phyloP scores from a whole-genome alignment of 1,140 invertebrate genomes.

The Hycleus cichorii region DNA sequence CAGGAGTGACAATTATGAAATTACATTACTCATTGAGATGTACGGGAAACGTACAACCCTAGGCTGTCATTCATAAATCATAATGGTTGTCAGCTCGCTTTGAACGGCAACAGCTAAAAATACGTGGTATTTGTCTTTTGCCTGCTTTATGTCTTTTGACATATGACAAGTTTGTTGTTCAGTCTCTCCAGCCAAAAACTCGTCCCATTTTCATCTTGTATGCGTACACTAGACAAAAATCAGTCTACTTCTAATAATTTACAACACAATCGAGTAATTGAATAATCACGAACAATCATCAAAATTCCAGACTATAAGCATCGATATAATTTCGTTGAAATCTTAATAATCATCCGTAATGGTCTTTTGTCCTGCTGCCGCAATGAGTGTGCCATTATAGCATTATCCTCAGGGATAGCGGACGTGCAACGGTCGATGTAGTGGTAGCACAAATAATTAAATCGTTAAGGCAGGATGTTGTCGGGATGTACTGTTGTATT shows the following conservation, averaged over 20 bases:
- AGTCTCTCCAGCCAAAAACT: too few species aligned
- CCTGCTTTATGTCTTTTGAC: constrained; percentile 28
- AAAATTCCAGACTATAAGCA: not conserved
- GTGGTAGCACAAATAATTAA: not conserved
- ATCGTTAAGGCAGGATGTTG: not conserved
- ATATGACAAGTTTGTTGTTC: constrained; percentile 21
- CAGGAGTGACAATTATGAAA: constrained; percentile 38
- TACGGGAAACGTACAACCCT: constrained; percentile 29
- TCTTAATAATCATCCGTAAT: constrained; percentile 4
- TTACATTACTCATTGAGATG: constrained; percentile 38
- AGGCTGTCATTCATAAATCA: constrained; percentile 35
- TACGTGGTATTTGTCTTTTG: constrained; percentile 30
- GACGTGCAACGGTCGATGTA: not conserved
- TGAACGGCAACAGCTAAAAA: constrained; percentile 26
- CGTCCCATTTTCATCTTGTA: too few species aligned
- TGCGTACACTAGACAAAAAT: too few species aligned
- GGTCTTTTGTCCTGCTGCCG: constrained; percentile 2
- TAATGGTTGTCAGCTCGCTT: constrained; percentile 30
- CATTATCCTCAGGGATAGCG: constrained; percentile 7
- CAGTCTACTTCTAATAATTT: too few species aligned
- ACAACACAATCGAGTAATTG: too few species aligned
- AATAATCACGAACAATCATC: too few species aligned
- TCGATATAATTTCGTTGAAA: constrained; percentile 4
- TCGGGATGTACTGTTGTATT: not conserved
- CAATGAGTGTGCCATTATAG: not conserved